Percentiles rank a stretch among this genome's conserved stretches.
Evolutionary conservation across 2,113 vertebrate species (phyloP).

Genomic region (Nansenia antarctica): DNA sequence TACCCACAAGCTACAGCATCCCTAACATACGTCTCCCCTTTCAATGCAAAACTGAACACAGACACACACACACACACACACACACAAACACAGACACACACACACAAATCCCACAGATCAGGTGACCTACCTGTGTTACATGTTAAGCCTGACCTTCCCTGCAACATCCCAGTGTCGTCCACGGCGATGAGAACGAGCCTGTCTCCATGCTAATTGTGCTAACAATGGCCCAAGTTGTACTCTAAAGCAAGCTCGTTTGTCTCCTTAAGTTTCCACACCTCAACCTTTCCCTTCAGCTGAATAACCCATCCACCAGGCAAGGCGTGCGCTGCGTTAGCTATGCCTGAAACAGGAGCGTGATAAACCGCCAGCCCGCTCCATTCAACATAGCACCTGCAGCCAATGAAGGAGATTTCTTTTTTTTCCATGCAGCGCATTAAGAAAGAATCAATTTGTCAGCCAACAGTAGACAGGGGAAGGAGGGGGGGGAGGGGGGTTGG

Average conservation of each 20-base stretch:
- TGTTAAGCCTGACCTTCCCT: constrained; percentile 38
- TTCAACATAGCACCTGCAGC: constrained; percentile 36
- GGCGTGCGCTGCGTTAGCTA: constrained; percentile 17
- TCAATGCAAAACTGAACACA: constrained; percentile 41
- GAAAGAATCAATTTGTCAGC: constrained; percentile 70
- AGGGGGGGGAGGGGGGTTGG: constrained; percentile 25
- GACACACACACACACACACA: constrained; percentile 26
- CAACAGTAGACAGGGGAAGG: constrained; percentile 42
- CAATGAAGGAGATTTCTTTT: constrained; percentile 35
- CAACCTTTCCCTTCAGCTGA: constrained; percentile 25
- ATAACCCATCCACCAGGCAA: constrained; percentile 3
- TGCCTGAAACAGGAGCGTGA: constrained; percentile 34
- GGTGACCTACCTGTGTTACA: constrained; percentile 59
- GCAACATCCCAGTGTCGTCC: constrained; percentile 22
- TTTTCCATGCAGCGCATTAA: constrained; percentile 54
- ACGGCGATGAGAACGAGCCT: background rate
- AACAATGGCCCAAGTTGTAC: background rate
- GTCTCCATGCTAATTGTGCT: background rate
- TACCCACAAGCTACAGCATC: constrained; percentile 35
- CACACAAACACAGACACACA: constrained; percentile 25
- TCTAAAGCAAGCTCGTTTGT: background rate
- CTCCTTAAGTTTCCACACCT: constrained; percentile 12
- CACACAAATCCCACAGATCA: constrained; percentile 58
- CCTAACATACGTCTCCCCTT: constrained; percentile 48
- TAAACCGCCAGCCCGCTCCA: constrained; percentile 24